Evolutionary conservation across 1,140 invertebrate species (phyloP).

Genomic region (Diabrotica virgifera): DNA sequence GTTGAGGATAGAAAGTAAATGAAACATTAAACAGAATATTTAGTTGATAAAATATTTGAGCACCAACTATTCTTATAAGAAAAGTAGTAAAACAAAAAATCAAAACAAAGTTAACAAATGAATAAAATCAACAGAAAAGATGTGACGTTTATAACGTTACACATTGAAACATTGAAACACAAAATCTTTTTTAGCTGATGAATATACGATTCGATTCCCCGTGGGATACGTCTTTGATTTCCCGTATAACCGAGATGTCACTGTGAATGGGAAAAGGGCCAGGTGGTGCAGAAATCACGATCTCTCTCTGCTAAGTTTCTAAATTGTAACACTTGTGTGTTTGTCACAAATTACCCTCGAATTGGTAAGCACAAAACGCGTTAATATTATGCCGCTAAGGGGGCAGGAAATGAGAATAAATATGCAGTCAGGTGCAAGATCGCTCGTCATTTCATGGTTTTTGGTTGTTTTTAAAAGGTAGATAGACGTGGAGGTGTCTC

Average conservation of each 20-base stretch:
- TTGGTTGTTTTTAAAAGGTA: neutral
- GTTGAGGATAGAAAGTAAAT: too few species aligned
- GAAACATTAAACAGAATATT: too few species aligned
- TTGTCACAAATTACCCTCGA: constrained; percentile 9
- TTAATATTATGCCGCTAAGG: neutral
- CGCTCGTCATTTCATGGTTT: neutral
- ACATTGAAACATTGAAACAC: too few species aligned
- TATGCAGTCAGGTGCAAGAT: neutral
- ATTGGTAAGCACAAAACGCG: neutral
- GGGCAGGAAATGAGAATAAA: neutral
- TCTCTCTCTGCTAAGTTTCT: constrained; percentile 4
- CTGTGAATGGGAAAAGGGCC: constrained; percentile 5
- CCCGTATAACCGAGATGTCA: neutral
- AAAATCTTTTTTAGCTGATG: too few species aligned
- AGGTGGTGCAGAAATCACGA: constrained; percentile 11
- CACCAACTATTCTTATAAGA: too few species aligned
- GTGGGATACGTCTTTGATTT: neutral
- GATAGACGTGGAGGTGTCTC: too few species aligned
- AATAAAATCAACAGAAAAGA: too few species aligned
- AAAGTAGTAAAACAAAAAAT: too few species aligned
- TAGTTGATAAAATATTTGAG: too few species aligned
- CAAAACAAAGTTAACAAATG: too few species aligned
- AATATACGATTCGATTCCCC: too few species aligned
- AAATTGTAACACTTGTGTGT: constrained; percentile 13
- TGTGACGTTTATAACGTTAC: too few species aligned